phyloP scores from a whole-genome alignment of 2,888 invertebrate genomes.

The Drosophila tripunctata region DNA sequence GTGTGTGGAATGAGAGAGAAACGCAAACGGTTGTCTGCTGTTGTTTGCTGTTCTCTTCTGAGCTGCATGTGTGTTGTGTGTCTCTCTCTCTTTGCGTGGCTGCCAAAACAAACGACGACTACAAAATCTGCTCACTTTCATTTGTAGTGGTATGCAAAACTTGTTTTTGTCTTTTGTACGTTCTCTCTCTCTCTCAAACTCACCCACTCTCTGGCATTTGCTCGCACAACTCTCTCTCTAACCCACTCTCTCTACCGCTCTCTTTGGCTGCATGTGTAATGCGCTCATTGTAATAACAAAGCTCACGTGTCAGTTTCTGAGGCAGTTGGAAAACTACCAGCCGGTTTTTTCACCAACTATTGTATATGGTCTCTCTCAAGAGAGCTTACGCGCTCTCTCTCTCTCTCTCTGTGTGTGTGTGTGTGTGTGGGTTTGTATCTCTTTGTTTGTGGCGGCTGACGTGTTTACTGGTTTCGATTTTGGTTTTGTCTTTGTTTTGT shows the following conservation, averaged over 20 bases:
- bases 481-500: conserved; percentile 45
- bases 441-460: conserved; percentile 54
- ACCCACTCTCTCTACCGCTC: background rate
- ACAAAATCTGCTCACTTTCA: conserved; percentile 44
- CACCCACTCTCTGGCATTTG: background rate
- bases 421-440: background rate
- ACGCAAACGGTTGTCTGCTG: conserved; percentile 11
- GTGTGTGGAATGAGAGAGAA: background rate
- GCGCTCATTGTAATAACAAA: conserved; percentile 33
- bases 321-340: conserved; percentile 44
- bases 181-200: conserved; percentile 16
- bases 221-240: background rate
- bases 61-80: too few species aligned
- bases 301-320: conserved; percentile 55
- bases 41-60: conserved; percentile 11
- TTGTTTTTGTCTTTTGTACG: conserved; percentile 47
- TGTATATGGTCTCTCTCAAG: conserved; percentile 16
- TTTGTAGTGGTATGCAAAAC: conserved; percentile 53
- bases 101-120: conserved; percentile 47
- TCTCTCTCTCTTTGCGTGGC: background rate
- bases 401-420: background rate
- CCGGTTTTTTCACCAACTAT: conserved; percentile 32
- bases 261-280: background rate
- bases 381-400: background rate
- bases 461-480: conserved; percentile 70